These are phyloP conservation scores for Lydus trimaculatus DNA, from an alignment of 2,888 invertebrate species.

Conservation along the genomic window DNA sequence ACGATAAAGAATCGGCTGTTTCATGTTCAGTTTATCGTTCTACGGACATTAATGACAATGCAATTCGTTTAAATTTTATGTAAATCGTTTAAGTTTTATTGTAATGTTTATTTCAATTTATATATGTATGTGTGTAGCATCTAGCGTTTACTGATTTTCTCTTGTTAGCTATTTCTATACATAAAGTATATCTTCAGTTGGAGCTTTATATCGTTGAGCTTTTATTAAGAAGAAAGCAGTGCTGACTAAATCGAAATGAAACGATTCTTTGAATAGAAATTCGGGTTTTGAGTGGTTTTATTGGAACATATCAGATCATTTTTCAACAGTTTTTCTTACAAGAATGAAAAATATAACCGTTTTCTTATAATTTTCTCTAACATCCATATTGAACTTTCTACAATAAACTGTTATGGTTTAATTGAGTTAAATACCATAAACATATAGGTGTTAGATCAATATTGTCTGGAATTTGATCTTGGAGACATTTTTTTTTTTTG, in stretches of 20 bases:
- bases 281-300: constrained; percentile 21
- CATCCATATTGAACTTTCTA: neutral
- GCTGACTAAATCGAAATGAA: constrained; percentile 23
- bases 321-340: too few species aligned
- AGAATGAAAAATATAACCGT: neutral
- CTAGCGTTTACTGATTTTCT: neutral
- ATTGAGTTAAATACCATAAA: constrained; percentile 23
- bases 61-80: neutral
- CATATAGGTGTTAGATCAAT: constrained; percentile 35
- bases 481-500: constrained; percentile 28
- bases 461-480: constrained; percentile 21
- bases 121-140: too few species aligned
- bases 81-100: neutral
- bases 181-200: neutral
- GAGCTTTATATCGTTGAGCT: neutral
- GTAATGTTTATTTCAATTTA: neutral
- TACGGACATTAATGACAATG: neutral
- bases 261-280: constrained; percentile 23
- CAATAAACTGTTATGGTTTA: neutral
- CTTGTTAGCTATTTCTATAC: neutral
- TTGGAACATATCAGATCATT: constrained; percentile 23
- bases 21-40: neutral
- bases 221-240: neutral
- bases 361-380: neutral
- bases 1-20: neutral